These are phyloP conservation scores for Lemur catta DNA, from an alignment of 2,797 vertebrate genomes.

Conservation along the genomic window DNA sequence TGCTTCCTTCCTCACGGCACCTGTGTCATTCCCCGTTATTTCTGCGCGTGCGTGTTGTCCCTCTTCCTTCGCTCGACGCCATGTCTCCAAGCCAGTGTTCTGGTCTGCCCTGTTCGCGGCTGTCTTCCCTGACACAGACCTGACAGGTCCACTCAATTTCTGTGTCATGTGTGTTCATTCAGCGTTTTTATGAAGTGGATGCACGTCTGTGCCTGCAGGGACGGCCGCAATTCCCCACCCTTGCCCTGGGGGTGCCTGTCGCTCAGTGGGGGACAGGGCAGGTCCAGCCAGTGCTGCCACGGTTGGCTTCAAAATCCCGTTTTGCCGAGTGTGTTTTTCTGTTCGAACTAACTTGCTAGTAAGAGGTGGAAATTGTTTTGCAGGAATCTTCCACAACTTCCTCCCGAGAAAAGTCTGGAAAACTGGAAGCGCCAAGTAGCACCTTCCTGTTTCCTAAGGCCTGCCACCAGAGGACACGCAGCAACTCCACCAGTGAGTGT, in stretches of 20 bases:
- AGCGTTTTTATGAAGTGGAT: background rate
- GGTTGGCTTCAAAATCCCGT: background rate
- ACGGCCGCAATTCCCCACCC: background rate
- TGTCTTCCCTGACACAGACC: background rate
- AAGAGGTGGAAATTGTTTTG: slow-evolving; percentile 6
- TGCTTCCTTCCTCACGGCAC: too few relatives aligned
- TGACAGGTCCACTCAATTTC: background rate
- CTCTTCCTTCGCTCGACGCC: background rate
- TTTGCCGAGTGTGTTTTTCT: background rate
- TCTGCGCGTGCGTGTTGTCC: background rate
- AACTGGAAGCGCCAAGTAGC: slow-evolving; percentile 74
- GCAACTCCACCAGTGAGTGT: slow-evolving; percentile 91
- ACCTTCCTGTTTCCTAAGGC: slow-evolving; percentile 81
- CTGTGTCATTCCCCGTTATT: background rate
- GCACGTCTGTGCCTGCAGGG: background rate
- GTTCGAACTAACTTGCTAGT: background rate
- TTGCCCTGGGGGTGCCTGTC: rapidly evolving
- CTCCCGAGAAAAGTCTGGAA: slow-evolving; percentile 75
- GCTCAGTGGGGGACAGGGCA: background rate
- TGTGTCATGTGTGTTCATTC: background rate
- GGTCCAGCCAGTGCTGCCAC: too few relatives aligned
- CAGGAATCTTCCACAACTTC: slow-evolving; percentile 74
- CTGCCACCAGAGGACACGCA: slow-evolving; percentile 85
- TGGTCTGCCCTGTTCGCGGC: background rate
- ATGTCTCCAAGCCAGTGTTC: rapidly evolving